These are phyloP conservation scores for Trachelus troglodyta DNA, from an alignment of 2,888 invertebrate genomes.

Conservation along the genomic window DNA sequence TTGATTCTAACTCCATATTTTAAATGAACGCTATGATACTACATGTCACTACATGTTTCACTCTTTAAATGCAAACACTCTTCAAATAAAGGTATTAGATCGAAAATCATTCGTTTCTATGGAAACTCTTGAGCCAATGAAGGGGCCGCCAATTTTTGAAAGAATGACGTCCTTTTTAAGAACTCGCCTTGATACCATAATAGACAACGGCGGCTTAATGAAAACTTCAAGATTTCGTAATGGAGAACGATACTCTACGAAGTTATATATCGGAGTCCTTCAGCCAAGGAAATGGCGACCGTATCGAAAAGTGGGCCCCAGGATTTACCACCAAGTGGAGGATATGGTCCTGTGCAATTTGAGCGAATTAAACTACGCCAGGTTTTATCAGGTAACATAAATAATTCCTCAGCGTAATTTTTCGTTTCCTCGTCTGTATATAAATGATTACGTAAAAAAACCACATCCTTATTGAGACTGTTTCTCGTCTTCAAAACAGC, in stretches of 20 bases:
- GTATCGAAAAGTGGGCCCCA: constrained; percentile 70
- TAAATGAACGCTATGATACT: neutral
- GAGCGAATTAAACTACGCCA: constrained; percentile 69
- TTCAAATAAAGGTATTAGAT: neutral
- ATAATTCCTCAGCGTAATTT: constrained; percentile 20
- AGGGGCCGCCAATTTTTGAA: neutral
- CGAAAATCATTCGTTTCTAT: neutral
- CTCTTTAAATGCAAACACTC: neutral
- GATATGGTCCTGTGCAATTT: constrained; percentile 83
- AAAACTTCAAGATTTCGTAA: neutral
- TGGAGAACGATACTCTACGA: neutral
- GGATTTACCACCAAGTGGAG: constrained; percentile 94
- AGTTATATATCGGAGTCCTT: neutral
- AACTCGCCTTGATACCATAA: neutral
- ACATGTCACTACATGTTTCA: neutral
- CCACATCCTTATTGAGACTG: constrained; percentile 1
- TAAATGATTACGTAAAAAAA: constrained; percentile 31
- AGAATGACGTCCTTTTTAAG: neutral
- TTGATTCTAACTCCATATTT: neutral
- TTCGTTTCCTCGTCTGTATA: constrained; percentile 10
- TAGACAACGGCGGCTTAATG: neutral
- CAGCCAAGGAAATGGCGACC: constrained; percentile 50
- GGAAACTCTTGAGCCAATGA: neutral
- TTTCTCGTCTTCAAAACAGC: constrained; percentile 10
- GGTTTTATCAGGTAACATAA: neutral